Conservation (phyloP, 2,113 vertebrate genomes). For the Oreochromis tanganicae region DNA sequence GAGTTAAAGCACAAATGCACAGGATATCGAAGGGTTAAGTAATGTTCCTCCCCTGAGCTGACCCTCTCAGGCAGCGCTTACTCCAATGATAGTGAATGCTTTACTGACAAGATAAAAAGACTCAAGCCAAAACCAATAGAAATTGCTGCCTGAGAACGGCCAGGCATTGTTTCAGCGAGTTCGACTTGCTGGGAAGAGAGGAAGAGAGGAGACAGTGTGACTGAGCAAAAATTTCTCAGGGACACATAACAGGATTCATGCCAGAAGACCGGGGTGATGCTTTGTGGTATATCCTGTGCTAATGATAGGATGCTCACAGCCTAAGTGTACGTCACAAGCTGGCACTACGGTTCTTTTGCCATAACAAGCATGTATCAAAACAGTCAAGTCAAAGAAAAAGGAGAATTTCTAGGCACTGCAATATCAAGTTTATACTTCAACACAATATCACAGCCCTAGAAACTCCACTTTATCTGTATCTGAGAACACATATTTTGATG, state of each 20-base stretch:
- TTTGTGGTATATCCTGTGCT: background rate
- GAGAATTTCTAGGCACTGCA: background rate
- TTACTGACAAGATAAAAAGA: slow-evolving; percentile 27
- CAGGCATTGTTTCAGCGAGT: slow-evolving; percentile 15
- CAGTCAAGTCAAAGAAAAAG: background rate
- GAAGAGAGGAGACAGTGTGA: slow-evolving; percentile 35
- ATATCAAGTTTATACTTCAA: background rate
- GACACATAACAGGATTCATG: slow-evolving; percentile 7
- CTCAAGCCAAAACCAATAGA: slow-evolving; percentile 46
- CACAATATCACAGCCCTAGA: background rate
- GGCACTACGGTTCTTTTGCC: background rate
- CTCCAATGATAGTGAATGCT: slow-evolving; percentile 10
- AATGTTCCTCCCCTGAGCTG: background rate
- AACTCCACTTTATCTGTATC: background rate
- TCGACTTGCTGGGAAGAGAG: slow-evolving; percentile 32
- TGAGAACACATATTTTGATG: background rate
- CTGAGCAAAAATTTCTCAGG: slow-evolving; percentile 16
- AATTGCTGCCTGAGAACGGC: background rate
- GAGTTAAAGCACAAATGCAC: background rate
- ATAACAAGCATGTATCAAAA: background rate
- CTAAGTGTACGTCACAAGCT: background rate
- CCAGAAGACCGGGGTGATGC: background rate
- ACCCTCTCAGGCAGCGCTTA: background rate
- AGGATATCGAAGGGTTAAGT: slow-evolving; percentile 16
- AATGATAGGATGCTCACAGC: background rate